Base-by-base conservation (phyloP, 2,797 vertebrate species). In the Platalea minor region DNA sequence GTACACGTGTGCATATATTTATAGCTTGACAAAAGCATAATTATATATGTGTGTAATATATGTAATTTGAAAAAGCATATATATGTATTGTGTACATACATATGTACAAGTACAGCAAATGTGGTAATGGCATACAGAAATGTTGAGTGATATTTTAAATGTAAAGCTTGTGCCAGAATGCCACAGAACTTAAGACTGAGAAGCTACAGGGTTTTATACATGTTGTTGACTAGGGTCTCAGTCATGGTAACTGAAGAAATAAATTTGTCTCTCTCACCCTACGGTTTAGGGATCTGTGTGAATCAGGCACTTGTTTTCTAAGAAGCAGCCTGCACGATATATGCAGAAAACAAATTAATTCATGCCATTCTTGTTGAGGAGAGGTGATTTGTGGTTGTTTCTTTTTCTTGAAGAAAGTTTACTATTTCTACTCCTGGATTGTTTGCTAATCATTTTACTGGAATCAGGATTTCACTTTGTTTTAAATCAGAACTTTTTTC, bases 211-310 rank as follows among this genome's bases (percentile, higher is more conserved):
- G 23, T 21, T 84, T 92, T 82, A n/a, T 50, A 39, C 7, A 11
- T 88, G 13, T n/a, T 94, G 53, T 76, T 95, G 70, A 53, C 35
- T 29, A 31, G 17, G 13, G 24, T 78, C 28, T 16, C 16, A n/a
- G 0, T 61, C 73, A 12, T 20, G 35, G 81, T 73, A 88, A 78
- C 59, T 77, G 29, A 88, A 95, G 85, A 93, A 96, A 78, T 89
- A 4, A 20, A 28, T 70, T 41, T 54, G 17, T 91, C 39, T 92
- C 68, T 79, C 7, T 65, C 7, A 75, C 67, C 19, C 45, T 78
- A 78, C 78, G 68, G 60, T 63, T 95, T 93, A 86, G n/a, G 61
- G 63, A 87, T 90, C 87, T 78, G 59, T 83, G 61, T 54, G 94
- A 61, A 94, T 95, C 14, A 6, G 45, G n/a, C 41, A 72, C n/a